phyloP scores from a whole-genome alignment of 2,113 vertebrate genomes.

The Myxocyprinus asiaticus region DNA sequence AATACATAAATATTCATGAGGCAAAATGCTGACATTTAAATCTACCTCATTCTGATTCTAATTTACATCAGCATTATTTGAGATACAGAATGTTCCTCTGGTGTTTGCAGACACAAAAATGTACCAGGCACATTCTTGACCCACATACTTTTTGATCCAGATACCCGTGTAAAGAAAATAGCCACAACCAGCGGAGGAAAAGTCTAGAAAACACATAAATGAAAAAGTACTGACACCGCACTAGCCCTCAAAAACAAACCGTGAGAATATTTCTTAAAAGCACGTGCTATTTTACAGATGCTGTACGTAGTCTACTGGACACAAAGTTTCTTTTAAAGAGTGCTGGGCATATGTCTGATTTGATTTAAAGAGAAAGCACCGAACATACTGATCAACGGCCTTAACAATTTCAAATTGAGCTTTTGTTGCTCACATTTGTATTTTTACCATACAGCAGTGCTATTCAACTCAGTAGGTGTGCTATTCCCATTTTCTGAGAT shows the following conservation, averaged over 20 bases:
- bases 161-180: constrained; percentile 23
- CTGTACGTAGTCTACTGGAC: not conserved
- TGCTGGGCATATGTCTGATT: not conserved
- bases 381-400: not conserved
- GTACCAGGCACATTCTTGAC: constrained; percentile 15
- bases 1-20: constrained; percentile 5
- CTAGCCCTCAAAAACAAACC: not conserved
- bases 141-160: constrained; percentile 35
- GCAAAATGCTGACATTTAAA: constrained; percentile 25
- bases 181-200: not conserved
- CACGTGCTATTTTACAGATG: not conserved
- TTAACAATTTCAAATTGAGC: not conserved
- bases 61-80: not conserved
- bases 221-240: not conserved
- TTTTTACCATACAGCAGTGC: too few relatives aligned
- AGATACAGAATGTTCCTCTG: not conserved
- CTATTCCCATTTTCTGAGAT: too few relatives aligned
- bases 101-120: constrained; percentile 11
- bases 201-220: not conserved
- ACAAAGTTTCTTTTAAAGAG: not conserved
- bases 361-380: not conserved
- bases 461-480: too few relatives aligned
- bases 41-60: not conserved
- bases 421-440: too few relatives aligned
- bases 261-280: constrained; percentile 15